phyloP scores from a whole-genome alignment of 2,888 invertebrate genomes.

The Drosophila flavopinicola region DNA sequence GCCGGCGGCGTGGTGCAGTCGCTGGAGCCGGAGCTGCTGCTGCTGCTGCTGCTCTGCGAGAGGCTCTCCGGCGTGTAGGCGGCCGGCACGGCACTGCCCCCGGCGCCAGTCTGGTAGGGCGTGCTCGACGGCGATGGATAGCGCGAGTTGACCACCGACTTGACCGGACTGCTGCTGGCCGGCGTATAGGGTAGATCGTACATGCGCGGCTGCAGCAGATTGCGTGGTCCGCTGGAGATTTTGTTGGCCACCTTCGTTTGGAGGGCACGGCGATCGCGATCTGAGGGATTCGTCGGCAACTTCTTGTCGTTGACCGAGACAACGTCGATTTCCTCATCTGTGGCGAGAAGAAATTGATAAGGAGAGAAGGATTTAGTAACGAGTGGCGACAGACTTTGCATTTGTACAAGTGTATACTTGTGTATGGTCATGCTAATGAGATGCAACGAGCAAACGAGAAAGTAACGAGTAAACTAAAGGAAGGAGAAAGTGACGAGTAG shows the following conservation, averaged over 20 bases:
- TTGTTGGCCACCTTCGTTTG: constrained; percentile 87
- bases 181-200: constrained; percentile 80
- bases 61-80: constrained; percentile 55
- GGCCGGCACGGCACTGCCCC: constrained; percentile 7
- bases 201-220: constrained; percentile 71
- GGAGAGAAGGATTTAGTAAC: neutral
- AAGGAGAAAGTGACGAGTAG: neutral
- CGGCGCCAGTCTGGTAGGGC: constrained; percentile 62
- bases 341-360: constrained; percentile 13
- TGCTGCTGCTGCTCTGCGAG: constrained; percentile 82
- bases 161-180: constrained; percentile 82
- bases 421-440: too few species aligned
- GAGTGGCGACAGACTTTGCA: neutral
- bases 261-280: constrained; percentile 88
- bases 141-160: constrained; percentile 80
- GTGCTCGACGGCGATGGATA: constrained; percentile 82
- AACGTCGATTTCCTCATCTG: constrained; percentile 92
- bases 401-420: too few species aligned
- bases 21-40: constrained; percentile 26
- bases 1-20: constrained; percentile 6
- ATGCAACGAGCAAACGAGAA: neutral
- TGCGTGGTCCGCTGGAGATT: constrained; percentile 80
- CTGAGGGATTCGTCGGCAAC: constrained; percentile 89
- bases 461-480: neutral
- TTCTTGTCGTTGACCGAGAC: constrained; percentile 88